Base-by-base conservation (phyloP, 2,113 vertebrate species). In the Circaetus cinerascens region DNA sequence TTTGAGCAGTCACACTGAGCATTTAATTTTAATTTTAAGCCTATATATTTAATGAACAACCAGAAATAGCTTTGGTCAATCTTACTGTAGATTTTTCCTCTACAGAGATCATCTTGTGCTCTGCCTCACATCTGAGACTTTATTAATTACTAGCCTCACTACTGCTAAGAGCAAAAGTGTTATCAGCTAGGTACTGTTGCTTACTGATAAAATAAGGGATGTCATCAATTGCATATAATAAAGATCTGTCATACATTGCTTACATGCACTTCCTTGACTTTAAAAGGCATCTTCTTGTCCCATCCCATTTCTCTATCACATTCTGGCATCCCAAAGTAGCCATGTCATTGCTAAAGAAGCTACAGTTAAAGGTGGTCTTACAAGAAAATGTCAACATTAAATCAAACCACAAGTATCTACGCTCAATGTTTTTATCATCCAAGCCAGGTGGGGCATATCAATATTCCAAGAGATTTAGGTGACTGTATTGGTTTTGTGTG, bases 1-100 rank as follows among this genome's bases (percentile, higher is more conserved):
- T 87, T 87, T 59, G 51, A 73, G 60, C 60, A 86, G 73, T 51
- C 55, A 62, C 3, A 2, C 32, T n/a, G 56, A 86, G 66, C 21
- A 41, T 43, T 60, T 83, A 5, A 50, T 95, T 93, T 94, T 77
- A 95, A 86, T 95, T 92, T 94, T 74, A 95, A 83, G n/a, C 25
- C 50, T 57, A 69, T 62, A 25, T 78, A 48, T 66, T 79, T 88
- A 79, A 86, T 45, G 40, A 95, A 68, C 34, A 43, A 34, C 27
- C 53, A 92, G 48, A 93, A 96, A 94, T 83, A 93, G 53, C 62
- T 91, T 67, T 13, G 7, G 22, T 72, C 46, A 74, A 74, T 69
- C 50, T 59, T 78, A 46, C 12, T 5, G 40, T 21, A 57, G 62
- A 22, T 64, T 85, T 66, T 77, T 74, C 16, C 53, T 60, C 60